phyloP scores from a whole-genome alignment of 2,113 vertebrate species.

The Speoplatyrhinus poulsoni region DNA sequence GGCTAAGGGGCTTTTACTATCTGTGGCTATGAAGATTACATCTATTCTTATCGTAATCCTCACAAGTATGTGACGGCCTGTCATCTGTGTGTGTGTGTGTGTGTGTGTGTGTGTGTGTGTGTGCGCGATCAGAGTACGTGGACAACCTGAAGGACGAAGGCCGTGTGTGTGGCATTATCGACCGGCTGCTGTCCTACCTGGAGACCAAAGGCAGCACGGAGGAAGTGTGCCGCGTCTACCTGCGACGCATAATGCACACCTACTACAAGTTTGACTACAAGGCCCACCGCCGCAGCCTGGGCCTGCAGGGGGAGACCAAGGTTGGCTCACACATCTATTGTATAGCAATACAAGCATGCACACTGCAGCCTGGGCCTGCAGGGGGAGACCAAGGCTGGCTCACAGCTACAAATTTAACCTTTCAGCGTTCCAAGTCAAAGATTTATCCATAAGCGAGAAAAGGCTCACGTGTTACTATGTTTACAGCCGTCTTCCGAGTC shows the following conservation, averaged over 20 bases:
- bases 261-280: conserved; percentile 96
- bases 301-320: conserved; percentile 84
- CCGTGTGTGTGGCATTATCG: conserved; percentile 82
- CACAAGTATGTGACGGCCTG: not conserved
- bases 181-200: conserved; percentile 84
- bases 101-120: no score
- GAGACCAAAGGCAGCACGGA: conserved; percentile 85
- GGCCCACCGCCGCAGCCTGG: conserved; percentile 83
- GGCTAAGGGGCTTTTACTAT: no score
- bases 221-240: conserved; percentile 85
- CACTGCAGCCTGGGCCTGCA: no score
- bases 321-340: conserved; percentile 49
- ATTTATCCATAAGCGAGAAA: no score
- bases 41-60: not conserved
- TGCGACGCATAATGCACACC: conserved; percentile 88
- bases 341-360: no score
- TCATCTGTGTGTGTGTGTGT: no score
- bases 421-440: no score
- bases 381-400: no score
- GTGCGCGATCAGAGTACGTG: conserved; percentile 82
- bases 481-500: no score
- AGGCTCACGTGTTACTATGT: no score
- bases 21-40: no score
- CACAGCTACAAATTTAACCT: no score
- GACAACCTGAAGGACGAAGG: conserved; percentile 89